Conservation (phyloP, 92 coral and sea anemone species). For the Porites divaricata region DNA sequence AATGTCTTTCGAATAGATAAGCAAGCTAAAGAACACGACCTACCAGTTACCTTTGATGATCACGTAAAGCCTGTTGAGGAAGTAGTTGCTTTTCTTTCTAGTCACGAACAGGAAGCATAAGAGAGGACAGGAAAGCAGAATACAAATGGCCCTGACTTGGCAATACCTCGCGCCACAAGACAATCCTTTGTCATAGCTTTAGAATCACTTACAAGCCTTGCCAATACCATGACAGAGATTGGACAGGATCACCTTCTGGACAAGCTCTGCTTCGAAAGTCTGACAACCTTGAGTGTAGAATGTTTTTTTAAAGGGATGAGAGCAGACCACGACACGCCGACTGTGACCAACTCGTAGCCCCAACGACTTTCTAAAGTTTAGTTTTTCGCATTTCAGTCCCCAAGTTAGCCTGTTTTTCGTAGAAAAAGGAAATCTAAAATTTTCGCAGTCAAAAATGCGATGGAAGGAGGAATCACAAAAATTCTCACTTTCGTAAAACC, state of each 20-base stretch:
- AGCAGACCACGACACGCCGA: slow-evolving; percentile 58
- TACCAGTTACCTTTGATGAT: slow-evolving; percentile 31
- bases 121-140: slow-evolving; percentile 35
- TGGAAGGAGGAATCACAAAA: too few species aligned
- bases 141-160: slow-evolving; percentile 43
- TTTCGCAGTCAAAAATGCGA: too few species aligned
- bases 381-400: too few species aligned
- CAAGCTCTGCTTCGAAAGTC: slow-evolving; percentile 3
- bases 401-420: too few species aligned
- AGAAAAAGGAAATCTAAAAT: too few species aligned
- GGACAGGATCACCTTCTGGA: slow-evolving; percentile 39
- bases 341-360: too few species aligned
- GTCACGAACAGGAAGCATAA: slow-evolving; percentile 28
- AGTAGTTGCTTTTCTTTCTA: slow-evolving; percentile 16
- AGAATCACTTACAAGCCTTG: too few species aligned
- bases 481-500: too few species aligned
- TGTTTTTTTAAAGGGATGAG: slow-evolving; percentile 49
- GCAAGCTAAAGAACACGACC: slow-evolving; percentile 28
- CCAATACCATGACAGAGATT: slow-evolving; percentile 33
- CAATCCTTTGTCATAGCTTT: too few species aligned
- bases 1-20: slow-evolving; percentile 47
- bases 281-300: slow-evolving; percentile 41
- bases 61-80: slow-evolving; percentile 33
- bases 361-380: too few species aligned
- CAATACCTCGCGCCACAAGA: too few species aligned